phyloP scores from a whole-genome alignment of 1,140 invertebrate species.

The Euschistus heros region DNA sequence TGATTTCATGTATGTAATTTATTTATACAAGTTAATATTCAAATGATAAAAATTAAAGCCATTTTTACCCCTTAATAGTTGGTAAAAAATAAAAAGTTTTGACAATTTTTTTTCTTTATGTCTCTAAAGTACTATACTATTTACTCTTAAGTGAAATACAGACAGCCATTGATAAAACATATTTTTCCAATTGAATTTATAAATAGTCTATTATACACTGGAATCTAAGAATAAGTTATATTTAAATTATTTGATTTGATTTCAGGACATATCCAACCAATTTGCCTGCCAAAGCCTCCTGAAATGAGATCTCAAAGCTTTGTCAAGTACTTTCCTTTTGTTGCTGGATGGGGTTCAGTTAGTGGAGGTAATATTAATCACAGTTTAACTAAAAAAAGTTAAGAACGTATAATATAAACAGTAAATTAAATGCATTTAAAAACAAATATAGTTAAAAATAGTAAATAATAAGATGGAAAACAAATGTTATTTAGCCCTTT shows the following conservation, averaged over 20 bases:
- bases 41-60: too few relatives aligned
- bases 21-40: too few relatives aligned
- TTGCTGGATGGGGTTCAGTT: slow-evolving; percentile 66
- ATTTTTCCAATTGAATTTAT: not conserved
- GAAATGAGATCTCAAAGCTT: slow-evolving; percentile 40
- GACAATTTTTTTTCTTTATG: too few relatives aligned
- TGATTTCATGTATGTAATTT: too few relatives aligned
- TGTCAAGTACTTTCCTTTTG: slow-evolving; percentile 44
- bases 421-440: too few relatives aligned
- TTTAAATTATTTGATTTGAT: slow-evolving; percentile 20
- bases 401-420: too few relatives aligned
- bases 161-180: not conserved
- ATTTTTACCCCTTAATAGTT: too few relatives aligned
- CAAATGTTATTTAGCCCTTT: too few relatives aligned
- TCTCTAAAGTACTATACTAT: too few relatives aligned
- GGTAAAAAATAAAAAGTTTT: too few relatives aligned
- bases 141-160: not conserved
- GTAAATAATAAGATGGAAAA: too few relatives aligned
- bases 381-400: not conserved
- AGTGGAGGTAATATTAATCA: slow-evolving; percentile 44
- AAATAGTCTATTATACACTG: not conserved
- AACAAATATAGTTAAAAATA: too few relatives aligned
- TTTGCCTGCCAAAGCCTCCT: slow-evolving; percentile 57
- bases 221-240: not conserved
- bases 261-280: slow-evolving; percentile 54